phyloP scores from a whole-genome alignment of 2,113 vertebrate genomes.

The Anthoscopus minutus region DNA sequence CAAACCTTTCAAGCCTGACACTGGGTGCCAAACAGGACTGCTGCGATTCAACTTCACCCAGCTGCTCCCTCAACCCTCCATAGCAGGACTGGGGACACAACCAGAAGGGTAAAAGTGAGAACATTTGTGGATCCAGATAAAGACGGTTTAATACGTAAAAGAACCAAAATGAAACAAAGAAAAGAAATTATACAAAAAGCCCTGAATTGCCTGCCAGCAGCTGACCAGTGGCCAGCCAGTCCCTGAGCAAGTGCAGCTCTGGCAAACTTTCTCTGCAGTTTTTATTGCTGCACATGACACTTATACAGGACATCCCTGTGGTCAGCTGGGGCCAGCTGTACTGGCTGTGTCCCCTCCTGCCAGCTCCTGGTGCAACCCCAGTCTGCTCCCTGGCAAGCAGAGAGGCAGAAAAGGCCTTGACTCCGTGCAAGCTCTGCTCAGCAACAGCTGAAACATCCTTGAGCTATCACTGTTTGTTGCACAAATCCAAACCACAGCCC shows the following conservation, averaged over 20 bases:
- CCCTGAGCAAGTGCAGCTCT: not conserved
- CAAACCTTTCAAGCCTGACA: not conserved
- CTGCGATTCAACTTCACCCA: not conserved
- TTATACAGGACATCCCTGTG: not conserved
- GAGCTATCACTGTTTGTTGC: not conserved
- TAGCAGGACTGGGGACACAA: not conserved
- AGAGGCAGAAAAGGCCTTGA: not conserved
- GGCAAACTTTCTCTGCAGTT: not conserved
- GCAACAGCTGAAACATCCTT: not conserved
- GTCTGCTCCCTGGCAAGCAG: accelerated
- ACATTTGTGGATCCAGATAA: not conserved
- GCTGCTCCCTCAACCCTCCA: not conserved
- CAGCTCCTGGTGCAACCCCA: not conserved
- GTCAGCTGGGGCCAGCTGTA: not conserved
- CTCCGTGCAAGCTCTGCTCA: not conserved
- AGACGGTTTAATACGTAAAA: not conserved
- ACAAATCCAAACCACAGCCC: not conserved
- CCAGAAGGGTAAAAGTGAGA: not conserved
- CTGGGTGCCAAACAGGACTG: not conserved
- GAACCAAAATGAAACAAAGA: not conserved
- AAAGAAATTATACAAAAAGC: not conserved
- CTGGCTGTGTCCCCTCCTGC: not conserved
- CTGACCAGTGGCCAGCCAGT: not conserved
- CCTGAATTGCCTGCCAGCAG: not conserved
- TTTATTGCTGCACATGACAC: not conserved